Base-by-base conservation (phyloP, 2,113 vertebrate species). In the Isichthys henryi region DNA sequence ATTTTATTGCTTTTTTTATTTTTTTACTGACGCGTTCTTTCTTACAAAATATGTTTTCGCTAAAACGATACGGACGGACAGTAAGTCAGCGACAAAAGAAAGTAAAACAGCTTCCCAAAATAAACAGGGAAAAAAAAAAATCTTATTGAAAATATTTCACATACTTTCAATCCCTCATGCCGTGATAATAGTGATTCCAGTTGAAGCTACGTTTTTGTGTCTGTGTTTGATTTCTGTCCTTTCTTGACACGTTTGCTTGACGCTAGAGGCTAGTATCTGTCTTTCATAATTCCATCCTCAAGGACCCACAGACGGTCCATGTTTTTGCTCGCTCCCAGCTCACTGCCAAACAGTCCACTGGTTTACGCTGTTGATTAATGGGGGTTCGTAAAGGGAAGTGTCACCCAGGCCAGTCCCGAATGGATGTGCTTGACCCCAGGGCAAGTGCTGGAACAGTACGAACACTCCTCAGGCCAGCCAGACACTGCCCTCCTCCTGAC, bases 91-190 rank as follows among this genome's bases (percentile, higher is more conserved):
- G n/a, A 43, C 46, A 5, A 92, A 86, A 90, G 2, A 91, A 56
- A 91, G 92, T 53, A 94, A 83, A 91, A 87, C 31, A 88, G 91
- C 91, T 94, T 96, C 95, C 95, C 96, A 93, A 94, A 96, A 93
- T 93, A 92, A 96, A 95, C 91, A 94, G 95, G 95, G 95, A 95
- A 95, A 94, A 89, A 95, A 94, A 89, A 93, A 90, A 92, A 90
- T 91, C 35, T 80, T 80, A 95, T 93, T 53, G 92, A 96, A 95
- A 95, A 95, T 93, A 94, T 91, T 92, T 91, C 88, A 88, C 90
- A 94, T 90, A 93, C 95, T 93, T 94, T 94, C 95, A 96, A 95
- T 95, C 90, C 92, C 93, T 94, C 91, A 45, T 92, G 90, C 91
- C 91, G 92, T 93, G 92, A 90, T 93, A 80, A 93, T 90, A 92